Evolutionary conservation across 2,888 invertebrate species (phyloP), one percentile per base, ranked within the genome.

Genomic region (Herminia tarsipennalis): DNA sequence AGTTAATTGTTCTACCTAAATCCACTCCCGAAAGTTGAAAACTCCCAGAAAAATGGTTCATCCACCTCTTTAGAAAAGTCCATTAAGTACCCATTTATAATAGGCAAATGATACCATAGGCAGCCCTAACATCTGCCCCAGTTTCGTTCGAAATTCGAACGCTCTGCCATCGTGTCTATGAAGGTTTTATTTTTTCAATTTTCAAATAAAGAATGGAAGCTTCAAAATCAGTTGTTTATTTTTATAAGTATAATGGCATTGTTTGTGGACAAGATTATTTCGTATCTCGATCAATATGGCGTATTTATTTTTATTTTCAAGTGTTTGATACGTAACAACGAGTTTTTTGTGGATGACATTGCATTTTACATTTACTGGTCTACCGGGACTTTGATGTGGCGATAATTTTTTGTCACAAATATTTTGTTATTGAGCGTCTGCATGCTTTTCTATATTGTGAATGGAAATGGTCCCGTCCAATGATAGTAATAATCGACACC

Each of bases 181-280:
- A 57, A 65, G 56, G 58, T 73, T 82, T 80, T 80, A 74, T 82
- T 85, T 81, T 79, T 80, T 73, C 52, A 71, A 76, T 75, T 78
- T 79, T 81, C 73, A 66, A 78, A 73, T 75, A 76, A 73, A 70
- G 70, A 78, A 76, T 77, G 73, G 81, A 76, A 79, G 80, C 75
- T 62, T 68, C 58, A 57, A 68, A n/a, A 62, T 69, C 73, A 63
- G 70, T 79, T 79, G 76, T 84, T 84, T 85, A 83, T 90, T 86
- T 86, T 81, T 71, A 61, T 73, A 76, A 84, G 66, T 48, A 88
- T 84, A 86, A 85, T 86, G 66, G 81, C 84, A 90, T 90, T 90
- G 90, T 90, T 83, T 83, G 88, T 79, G 81, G 83, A 87, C 86
- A 85, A 79, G 82, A 78, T 66, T 77, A 68, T 72, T 67, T 67